phyloP scores from a whole-genome alignment of 2,113 vertebrate genomes.

The Agapornis roseicollis region DNA sequence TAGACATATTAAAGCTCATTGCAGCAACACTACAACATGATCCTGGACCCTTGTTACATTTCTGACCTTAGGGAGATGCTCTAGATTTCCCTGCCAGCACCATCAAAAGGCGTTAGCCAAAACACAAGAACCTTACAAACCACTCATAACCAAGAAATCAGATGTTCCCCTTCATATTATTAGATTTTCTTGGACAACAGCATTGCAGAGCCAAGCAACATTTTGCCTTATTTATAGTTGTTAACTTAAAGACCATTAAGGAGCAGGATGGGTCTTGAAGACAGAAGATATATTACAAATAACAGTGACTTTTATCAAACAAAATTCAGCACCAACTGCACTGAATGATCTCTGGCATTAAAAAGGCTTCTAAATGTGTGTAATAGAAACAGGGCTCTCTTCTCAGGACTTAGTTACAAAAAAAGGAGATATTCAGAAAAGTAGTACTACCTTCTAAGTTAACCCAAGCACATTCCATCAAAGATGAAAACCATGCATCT shows the following conservation, averaged over 20 bases:
- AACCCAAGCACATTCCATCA: constrained; percentile 3
- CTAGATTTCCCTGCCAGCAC: background rate
- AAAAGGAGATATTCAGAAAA: background rate
- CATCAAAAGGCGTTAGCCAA: background rate
- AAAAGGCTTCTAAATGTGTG: background rate
- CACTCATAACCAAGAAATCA: background rate
- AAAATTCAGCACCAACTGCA: background rate
- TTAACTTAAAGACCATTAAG: background rate
- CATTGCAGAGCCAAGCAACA: background rate
- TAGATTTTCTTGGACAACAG: background rate
- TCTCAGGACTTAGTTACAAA: background rate
- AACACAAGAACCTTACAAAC: background rate
- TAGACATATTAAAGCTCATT: background rate
- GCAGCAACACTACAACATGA: background rate
- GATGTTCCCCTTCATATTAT: background rate
- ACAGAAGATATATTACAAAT: background rate
- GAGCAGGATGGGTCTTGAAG: background rate
- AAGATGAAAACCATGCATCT: background rate
- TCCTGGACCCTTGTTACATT: background rate
- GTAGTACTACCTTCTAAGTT: background rate
- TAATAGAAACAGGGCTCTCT: background rate
- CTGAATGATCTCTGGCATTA: background rate
- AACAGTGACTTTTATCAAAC: background rate
- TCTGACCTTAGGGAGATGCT: background rate
- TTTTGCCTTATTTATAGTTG: background rate